Evolutionary conservation across 2,113 vertebrate genomes (phyloP).

Genomic region (Pungitius pungitius): DNA sequence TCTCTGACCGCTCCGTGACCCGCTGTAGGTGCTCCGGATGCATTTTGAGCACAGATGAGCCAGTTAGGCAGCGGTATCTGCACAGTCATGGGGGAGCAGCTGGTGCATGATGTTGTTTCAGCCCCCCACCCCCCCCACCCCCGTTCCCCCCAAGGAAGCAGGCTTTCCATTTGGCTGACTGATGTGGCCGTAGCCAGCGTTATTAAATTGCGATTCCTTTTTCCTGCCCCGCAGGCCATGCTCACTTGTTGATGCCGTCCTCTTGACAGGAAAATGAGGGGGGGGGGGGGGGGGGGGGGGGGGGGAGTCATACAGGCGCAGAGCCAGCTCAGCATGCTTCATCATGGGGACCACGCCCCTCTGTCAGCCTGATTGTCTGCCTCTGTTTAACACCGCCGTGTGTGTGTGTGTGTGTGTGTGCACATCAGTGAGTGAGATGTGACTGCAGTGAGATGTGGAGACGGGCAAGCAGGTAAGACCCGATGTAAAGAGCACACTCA

Average conservation of each 20-base stretch:
- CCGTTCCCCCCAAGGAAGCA: slow-evolving; percentile 54
- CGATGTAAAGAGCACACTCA: slow-evolving; percentile 70
- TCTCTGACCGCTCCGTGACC: slow-evolving; percentile 41
- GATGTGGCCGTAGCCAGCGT: slow-evolving; percentile 62
- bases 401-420: not conserved
- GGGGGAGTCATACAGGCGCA: slow-evolving; percentile 8
- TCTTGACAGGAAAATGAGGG: slow-evolving; percentile 16
- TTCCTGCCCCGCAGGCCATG: slow-evolving; percentile 36
- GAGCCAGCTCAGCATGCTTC: slow-evolving; percentile 29
- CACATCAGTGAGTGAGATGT: not conserved
- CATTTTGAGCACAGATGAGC: slow-evolving; percentile 64
- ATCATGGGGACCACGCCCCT: slow-evolving; percentile 58
- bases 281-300: not conserved
- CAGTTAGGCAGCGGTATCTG: slow-evolving; percentile 50
- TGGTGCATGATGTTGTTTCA: slow-evolving; percentile 64
- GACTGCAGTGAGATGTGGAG: slow-evolving; percentile 18
- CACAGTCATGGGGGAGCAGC: slow-evolving; percentile 71
- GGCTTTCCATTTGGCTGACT: slow-evolving; percentile 65
- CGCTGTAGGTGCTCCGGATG: slow-evolving; percentile 30
- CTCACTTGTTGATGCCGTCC: slow-evolving; percentile 68
- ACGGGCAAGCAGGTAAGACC: slow-evolving; percentile 54
- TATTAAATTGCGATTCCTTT: slow-evolving; percentile 58
- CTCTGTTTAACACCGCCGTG: not conserved
- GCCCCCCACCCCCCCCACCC: slow-evolving; percentile 23
- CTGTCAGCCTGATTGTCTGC: slow-evolving; percentile 30